Evolutionary conservation across 2,113 vertebrate species (phyloP), one percentile per base, ranked within the genome.

Genomic region (Tinamus guttatus): DNA sequence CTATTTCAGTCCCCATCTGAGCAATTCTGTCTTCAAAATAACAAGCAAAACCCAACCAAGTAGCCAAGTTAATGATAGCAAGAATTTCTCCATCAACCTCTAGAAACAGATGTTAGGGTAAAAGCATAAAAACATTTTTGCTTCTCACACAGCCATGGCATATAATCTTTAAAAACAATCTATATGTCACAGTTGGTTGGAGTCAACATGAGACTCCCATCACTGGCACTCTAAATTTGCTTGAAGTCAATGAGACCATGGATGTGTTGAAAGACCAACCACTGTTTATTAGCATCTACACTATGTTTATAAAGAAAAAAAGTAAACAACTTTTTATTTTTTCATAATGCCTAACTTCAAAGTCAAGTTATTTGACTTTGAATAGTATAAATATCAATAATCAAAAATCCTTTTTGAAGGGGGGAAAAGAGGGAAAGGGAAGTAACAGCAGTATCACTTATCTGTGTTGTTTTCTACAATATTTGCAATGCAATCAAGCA

Each of bases 151-250:
- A 70, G 30, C 22, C 30, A 25, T 85, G 49, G 54, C 67, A 87
- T 10, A 77, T 52, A 82, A 90, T 94, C 87, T 83, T 95, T 90
- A 87, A 82, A 96, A 81, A 18, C 49, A 73, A 85, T 91, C 63
- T 79, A 21, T 81, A 63, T 49, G 34, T 64, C 89, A 79, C 69
- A 68, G 27, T 41, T 69, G 58, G 9, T 54, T 65, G 32, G 30
- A 87, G 40, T n/a, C 58, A 87, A 13, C 1, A 0, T 0, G 0
- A 88, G 32, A 80, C 27, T 85, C 20, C 17, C 54, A 74, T 38
- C 0, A 0, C 3, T 32, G 34, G 9, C 36, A 76, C 30, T 71
- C 34, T 71, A 36, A 25, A 36, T 87, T 81, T 27, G 18, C 38
- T 87, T 83, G n/a, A 84, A 85, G 30, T 28, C 59, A 81, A 27